Base-by-base conservation (phyloP, 2,113 vertebrate species). In the Nycticryphes semicollaris region DNA sequence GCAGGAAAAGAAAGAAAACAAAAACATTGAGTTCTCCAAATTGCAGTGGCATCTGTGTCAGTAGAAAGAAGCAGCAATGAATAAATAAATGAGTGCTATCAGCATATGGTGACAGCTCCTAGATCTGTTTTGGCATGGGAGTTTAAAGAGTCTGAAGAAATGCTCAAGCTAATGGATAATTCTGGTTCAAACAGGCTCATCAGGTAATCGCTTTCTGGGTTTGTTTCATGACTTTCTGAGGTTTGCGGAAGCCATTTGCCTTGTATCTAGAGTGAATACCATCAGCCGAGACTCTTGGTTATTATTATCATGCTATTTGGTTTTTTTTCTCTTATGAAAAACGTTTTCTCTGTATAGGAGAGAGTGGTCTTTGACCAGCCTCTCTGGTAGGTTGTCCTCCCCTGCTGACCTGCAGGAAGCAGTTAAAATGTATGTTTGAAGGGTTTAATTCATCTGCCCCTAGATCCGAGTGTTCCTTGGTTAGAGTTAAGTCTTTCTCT, bases 41-140 rank as follows among this genome's bases (percentile, higher is more conserved):
- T 77, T 86, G 54, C 39, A 67, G 79, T 77, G 63, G 28, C 87
- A 87, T 87, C 50, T 96, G n/a, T 94, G 43, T 83, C 87, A 74
- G 47, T 51, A 92, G 50, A 92, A 83, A 54, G 37, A 84, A 66
- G 66, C n/a, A 82, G 30, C 41, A 94, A 84, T 78, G 39, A 43
- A 41, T 86, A 96, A 90, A 68, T 88, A 86, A 93, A 86, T 62
- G 9, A 74, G 63, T 77, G 18, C 39, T 59, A 67, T 78, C 50
- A 92, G 47, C 73, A 75, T 81, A 78, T 60, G 48, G 47, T 84
- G 73, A 63, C 73, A 92, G 48, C 7, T 92, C 43, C 47, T 92
- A 68, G 80, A 82, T 92, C 48, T 72, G 47, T 60, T 89, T 87
- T 84, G 84, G 56, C 56, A 43, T 33, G 17, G 35, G 39, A 75